A percentile compares a stretch with the other conserved stretches of the same genome.
Conservation (phyloP, 1,140 invertebrate genomes). For the Lucilia cuprina region DNA sequence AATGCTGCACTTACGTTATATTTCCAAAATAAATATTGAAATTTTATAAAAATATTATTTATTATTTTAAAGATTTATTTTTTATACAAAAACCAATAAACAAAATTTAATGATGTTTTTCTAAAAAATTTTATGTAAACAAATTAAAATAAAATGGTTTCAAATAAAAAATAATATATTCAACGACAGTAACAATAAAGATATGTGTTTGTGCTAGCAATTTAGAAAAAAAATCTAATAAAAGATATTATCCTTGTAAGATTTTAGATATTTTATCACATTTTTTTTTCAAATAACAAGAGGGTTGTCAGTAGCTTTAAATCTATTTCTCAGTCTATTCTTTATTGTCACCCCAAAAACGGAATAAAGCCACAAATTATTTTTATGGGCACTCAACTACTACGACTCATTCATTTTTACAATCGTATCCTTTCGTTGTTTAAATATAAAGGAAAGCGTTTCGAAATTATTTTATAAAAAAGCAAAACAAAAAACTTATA, state of each 20-base stretch:
- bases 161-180: neutral
- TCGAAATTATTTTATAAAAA: neutral
- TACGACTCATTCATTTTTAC: conserved; percentile 17
- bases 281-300: neutral
- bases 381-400: conserved; percentile 36
- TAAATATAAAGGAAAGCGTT: neutral
- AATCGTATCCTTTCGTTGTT: neutral
- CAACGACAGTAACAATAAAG: neutral
- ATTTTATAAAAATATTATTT: too few species aligned
- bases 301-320: neutral
- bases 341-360: neutral
- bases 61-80: too few species aligned
- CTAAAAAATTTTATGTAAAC: neutral
- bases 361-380: conserved; percentile 31
- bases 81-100: too few species aligned
- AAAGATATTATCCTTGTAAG: neutral
- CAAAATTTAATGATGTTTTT: too few species aligned
- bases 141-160: neutral
- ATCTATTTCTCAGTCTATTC: neutral
- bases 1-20: too few species aligned
- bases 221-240: neutral
- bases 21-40: too few species aligned
- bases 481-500: neutral
- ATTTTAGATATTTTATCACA: neutral
- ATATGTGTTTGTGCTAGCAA: neutral